Evolutionary conservation across 2,113 vertebrate species (phyloP).

Genomic region (Prochilodus magdalenae): DNA sequence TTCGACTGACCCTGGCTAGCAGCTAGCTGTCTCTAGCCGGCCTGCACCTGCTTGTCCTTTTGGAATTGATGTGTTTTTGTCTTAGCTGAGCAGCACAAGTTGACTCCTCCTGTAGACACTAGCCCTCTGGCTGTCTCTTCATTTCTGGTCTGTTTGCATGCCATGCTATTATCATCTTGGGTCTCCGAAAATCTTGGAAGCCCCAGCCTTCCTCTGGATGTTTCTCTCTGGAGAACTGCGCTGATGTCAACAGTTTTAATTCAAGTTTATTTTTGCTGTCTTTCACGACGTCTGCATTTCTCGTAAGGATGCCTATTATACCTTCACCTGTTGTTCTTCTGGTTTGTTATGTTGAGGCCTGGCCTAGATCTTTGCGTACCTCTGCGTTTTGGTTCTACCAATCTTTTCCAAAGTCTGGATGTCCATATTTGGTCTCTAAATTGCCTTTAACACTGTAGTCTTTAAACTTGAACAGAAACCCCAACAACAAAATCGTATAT

Average conservation of each 20-base stretch:
- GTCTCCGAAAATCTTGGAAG: neutral
- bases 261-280: neutral
- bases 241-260: slow-evolving; percentile 5
- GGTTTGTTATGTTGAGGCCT: neutral
- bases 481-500: no score
- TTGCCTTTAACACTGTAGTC: no score
- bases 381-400: neutral
- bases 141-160: neutral
- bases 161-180: neutral
- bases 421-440: no score
- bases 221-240: neutral
- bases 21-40: no score
- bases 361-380: neutral
- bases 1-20: no score
- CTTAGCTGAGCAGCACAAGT: no score
- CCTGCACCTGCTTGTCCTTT: neutral
- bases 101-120: neutral
- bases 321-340: neutral
- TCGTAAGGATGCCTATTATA: neutral
- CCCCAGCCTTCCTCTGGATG: neutral
- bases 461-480: no score
- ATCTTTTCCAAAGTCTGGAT: neutral
- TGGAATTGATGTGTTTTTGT: no score
- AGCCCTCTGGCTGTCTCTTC: neutral
- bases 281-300: neutral